Base-by-base conservation (phyloP, 2,888 invertebrate species). In the Hydraecia micacea region DNA sequence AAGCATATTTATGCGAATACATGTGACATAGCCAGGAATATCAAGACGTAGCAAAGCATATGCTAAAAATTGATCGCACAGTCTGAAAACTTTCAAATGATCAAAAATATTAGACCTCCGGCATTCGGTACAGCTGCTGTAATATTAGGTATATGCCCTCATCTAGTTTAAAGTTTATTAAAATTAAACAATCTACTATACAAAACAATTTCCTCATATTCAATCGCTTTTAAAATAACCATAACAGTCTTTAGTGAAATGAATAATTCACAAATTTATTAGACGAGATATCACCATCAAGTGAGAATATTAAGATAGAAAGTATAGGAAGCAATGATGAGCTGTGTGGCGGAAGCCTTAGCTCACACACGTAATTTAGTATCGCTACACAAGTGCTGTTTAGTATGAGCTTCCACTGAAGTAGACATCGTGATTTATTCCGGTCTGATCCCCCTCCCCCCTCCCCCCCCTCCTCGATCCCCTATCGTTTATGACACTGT, bases 301-400 rank as follows among this genome's bases (percentile, higher is more conserved):
- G 15, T 73, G 28, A 60, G 63, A 66, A 58, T 84, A 73, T 76
- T 76, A 52, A 76, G 46, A 66, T 81, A 72, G 87, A 88, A 87
- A 87, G 85, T 82, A 69, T 11, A 77, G 89, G 85, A 89, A 87
- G 75, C 42, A 13, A 28, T 74, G 71, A 81, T 85, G 74, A 72
- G 46, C 58, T 65, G 9, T 21, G 39, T 65, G 69, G 74, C 75
- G 85, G 77, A 85, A 85, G 66, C 28, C 18, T 73, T 36, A 65
- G 13, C 28, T 49, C n/a, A 77, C 13, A 65, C 52, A 52, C n/a
- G 65, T 74, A 49, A 67, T 67, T 65, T 72, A 73, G 58, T 67
- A 79, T 36, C 18, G 5, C 32, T 55, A 55, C 39, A 42, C 81
- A 71, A 62, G 55, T 67, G 25, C 11, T 63, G 46, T 0, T 63